These are phyloP conservation scores for Plectropomus leopardus DNA, from an alignment of 2,113 vertebrate genomes.

Conservation along the genomic window DNA sequence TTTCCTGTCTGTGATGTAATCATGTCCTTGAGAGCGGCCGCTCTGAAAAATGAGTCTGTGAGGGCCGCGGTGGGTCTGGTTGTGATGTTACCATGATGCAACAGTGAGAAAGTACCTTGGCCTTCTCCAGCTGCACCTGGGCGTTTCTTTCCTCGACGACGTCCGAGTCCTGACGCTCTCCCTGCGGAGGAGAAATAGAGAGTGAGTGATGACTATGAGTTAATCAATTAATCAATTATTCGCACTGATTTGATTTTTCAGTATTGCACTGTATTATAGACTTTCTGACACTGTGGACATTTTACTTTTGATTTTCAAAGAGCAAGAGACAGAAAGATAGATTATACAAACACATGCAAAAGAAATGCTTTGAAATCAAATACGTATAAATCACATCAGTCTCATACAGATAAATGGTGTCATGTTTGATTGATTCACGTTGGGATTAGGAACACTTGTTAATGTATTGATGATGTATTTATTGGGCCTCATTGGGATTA, in stretches of 20 bases:
- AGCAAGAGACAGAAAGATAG: neutral
- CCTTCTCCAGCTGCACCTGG: slow-evolving; percentile 97
- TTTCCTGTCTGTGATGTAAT: slow-evolving; percentile 59
- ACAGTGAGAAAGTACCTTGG: slow-evolving; percentile 88
- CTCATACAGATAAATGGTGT: neutral
- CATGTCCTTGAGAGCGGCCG: slow-evolving; percentile 50
- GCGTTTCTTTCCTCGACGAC: slow-evolving; percentile 96
- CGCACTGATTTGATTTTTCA: neutral
- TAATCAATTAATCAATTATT: neutral
- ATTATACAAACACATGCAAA: neutral
- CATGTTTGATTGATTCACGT: neutral
- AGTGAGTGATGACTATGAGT: neutral
- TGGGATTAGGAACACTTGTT: no score
- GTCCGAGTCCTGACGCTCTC: slow-evolving; percentile 97
- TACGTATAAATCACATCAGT: neutral
- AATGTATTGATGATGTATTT: neutral
- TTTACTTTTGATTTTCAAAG: neutral
- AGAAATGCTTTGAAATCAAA: neutral
- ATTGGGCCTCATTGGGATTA: neutral
- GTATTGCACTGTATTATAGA: neutral
- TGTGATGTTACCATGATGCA: slow-evolving; percentile 12
- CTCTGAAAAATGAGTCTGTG: slow-evolving; percentile 23
- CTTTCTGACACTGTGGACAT: neutral
- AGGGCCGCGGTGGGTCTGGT: neutral
- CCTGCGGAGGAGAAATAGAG: slow-evolving; percentile 81